Evolutionary conservation across 2,888 invertebrate genomes (phyloP).

Genomic region (Lottia scabra): DNA sequence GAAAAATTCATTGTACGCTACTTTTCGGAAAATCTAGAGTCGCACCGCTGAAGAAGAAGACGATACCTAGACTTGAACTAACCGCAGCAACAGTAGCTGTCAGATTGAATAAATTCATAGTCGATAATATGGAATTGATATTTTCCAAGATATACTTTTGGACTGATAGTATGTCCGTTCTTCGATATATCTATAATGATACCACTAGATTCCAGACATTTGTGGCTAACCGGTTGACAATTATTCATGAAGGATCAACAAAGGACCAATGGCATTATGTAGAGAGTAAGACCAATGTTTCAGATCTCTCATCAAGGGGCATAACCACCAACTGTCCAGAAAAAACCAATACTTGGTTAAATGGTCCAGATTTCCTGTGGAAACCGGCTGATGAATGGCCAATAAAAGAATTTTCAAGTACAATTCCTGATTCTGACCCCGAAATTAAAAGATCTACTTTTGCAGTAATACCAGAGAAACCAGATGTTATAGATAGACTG

Average conservation of each 20-base stretch:
- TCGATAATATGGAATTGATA: constrained; percentile 16
- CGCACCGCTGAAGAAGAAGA: constrained; percentile 22
- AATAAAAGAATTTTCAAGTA: background rate
- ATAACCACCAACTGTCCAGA: constrained; percentile 6
- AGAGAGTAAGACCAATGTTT: constrained; percentile 25
- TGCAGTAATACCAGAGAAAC: background rate
- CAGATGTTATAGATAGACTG: background rate
- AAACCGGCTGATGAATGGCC: background rate
- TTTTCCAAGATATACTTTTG: constrained; percentile 18
- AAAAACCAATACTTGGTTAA: constrained; percentile 12
- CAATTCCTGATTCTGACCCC: background rate
- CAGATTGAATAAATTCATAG: constrained; percentile 17
- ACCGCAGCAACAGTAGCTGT: constrained; percentile 15
- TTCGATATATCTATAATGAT: constrained; percentile 30
- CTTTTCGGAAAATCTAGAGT: constrained; percentile 25
- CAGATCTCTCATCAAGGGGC: constrained; percentile 29
- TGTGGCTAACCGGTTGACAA: constrained; percentile 30
- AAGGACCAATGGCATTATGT: constrained; percentile 29
- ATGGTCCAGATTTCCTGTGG: background rate
- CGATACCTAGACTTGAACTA: constrained; percentile 21
- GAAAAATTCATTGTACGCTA: constrained; percentile 23
- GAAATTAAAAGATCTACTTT: background rate
- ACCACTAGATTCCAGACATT: background rate
- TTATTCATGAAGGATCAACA: constrained; percentile 21
- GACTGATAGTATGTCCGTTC: constrained; percentile 30